Evolutionary conservation across 2,888 invertebrate genomes (phyloP).

Genomic region (Schizaphis graminum): DNA sequence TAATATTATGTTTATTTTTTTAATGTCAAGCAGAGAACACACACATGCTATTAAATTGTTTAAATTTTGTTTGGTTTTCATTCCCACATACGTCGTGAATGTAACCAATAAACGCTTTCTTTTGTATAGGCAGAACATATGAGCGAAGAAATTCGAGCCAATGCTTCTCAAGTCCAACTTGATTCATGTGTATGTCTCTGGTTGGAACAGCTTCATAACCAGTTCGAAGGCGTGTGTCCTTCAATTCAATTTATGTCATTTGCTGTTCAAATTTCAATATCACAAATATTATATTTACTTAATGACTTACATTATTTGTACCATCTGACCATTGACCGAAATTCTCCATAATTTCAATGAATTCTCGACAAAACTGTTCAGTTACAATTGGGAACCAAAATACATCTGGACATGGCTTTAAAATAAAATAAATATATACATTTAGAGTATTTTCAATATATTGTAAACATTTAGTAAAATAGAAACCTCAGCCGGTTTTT

Average conservation of each 20-base stretch:
- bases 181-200: slow-evolving; percentile 81
- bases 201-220: slow-evolving; percentile 75
- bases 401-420: slow-evolving; percentile 95
- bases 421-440: slow-evolving; percentile 54
- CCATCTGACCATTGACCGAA: slow-evolving; percentile 96
- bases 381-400: slow-evolving; percentile 94
- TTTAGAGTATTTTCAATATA: not conserved
- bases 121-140: slow-evolving; percentile 77
- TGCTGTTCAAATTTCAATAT: slow-evolving; percentile 34
- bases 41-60: slow-evolving; percentile 59
- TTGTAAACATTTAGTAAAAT: not conserved
- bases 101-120: slow-evolving; percentile 70
- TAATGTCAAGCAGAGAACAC: slow-evolving; percentile 64
- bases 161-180: slow-evolving; percentile 75
- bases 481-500: slow-evolving; percentile 75
- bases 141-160: slow-evolving; percentile 78
- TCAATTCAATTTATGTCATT: slow-evolving; percentile 70
- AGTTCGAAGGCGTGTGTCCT: slow-evolving; percentile 72
- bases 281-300: slow-evolving; percentile 2
- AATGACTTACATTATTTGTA: slow-evolving; percentile 78
- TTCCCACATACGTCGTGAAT: slow-evolving; percentile 68
- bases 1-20: not conserved
- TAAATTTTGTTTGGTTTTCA: slow-evolving; percentile 43
- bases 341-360: slow-evolving; percentile 91
- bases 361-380: slow-evolving; percentile 84